Evolutionary conservation across 2,888 invertebrate genomes (phyloP), one percentile per base, ranked within the genome.

Genomic region (Dione vanillae): DNA sequence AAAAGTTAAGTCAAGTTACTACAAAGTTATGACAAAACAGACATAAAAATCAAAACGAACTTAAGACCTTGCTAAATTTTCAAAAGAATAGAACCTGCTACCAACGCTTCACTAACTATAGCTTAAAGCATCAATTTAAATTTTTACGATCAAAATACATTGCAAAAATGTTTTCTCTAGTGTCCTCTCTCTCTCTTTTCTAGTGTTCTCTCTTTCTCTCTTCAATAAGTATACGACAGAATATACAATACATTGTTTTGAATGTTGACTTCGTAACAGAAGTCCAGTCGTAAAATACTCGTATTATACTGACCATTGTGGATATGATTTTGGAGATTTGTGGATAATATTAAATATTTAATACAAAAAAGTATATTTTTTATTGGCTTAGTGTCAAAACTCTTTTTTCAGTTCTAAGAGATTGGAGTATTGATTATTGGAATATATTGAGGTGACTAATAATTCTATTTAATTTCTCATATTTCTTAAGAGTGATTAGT

Each of bases 251-350:
- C 76, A 75, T 74, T 77, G 79, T 79, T 78, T 70, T 65, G 61
- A 71, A 47, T 67, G 76, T 69, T 49, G 19, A 19, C 19, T 49
- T 68, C 43, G 68, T 62, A 72, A 76, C 78, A 78, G 76, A 68
- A 77, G 78, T 64, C 67, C 56, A 67, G 74, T 78, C 78, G 78
- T 79, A 78, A 79, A 79, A 76, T 73, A 74, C 1, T 75, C 75
- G 75, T 77, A 72, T 54, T 64, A 58, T 69, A 20, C 16, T 62
- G 37, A 20, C 58, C 12, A 14, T 0, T 6, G 61, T n/a, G 45
- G 0, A 43, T 11, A 45, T 35, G 27, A 27, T 35, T 61, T 61
- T 61, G 16, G 0, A 8, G n/a, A 27, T 61, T 27, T 9, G 16
- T n/a, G 45, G 45, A 35, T n/a, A 59, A 43, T n/a, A 19, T 16